Evolutionary conservation across 2,888 invertebrate species (phyloP), one percentile per base, ranked within the genome.

Genomic region (Aphidoletes aphidimyza): DNA sequence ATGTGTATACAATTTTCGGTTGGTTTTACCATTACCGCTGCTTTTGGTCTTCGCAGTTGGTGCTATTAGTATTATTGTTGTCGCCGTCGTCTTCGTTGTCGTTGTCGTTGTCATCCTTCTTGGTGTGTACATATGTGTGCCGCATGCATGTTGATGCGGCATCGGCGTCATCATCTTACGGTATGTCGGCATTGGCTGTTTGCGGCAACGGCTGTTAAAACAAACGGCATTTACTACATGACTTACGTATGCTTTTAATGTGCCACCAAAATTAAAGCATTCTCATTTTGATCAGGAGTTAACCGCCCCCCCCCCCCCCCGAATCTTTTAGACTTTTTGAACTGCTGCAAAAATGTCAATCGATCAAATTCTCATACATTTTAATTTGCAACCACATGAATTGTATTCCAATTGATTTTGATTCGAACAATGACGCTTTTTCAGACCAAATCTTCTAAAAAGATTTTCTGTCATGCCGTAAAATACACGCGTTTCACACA

Each of bases 11-110:
- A 69, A 69, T 69, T 69, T 69, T 14, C n/a, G n/a, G 69, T 69
- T 69, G 69, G 30, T n/a, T 69, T 69, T 69, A 30, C 69, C 69
- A 69, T 69, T 69, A 69, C 69, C 69, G 69, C 69, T 69, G 69
- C 26, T 69, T 30, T 69, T 69, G 69, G n/a, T n/a, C 69, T 69
- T 14, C 69, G 69, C 69, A 69, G 69, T 69, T 69, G 42, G 8
- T 42, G 69, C 14, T 69, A 69, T 69, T 69, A 69, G 26, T 69
- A 69, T 69, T 69, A 30, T 69, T 30, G 69, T 69, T 22, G 54
- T 54, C 22, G 26, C 22, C 26, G 26, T 26, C 54, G 22, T 26
- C 26, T n/a, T 47, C 47, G 47, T 47, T 47, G 14, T 69, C 11
- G 34, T 69, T 14, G 34, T 69, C 69, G 30, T 69, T 30, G 1